Evolutionary conservation across 1,140 invertebrate genomes (phyloP), one percentile per base, ranked within the genome.

Genomic region (Neodiprion fabricii): DNA sequence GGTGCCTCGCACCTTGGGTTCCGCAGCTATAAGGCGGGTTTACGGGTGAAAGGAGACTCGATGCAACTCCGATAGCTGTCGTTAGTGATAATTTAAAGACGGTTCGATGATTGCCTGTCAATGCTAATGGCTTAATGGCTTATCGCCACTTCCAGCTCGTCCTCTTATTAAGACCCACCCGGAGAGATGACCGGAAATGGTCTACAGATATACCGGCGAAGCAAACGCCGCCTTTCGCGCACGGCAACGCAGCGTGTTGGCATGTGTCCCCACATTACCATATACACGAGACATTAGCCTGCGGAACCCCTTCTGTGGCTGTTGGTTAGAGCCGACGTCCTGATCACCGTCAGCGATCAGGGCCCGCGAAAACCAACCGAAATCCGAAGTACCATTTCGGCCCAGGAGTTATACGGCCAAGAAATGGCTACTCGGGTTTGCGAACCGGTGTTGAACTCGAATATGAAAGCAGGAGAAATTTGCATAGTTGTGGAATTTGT

Each of bases 81-180:
- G 28, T 40, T 40, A 40, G 2, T 5, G 2, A 40, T 40, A 40
- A 40, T 3, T 40, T 5, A 40, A 40, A 40, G 28, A 40, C 28
- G 28, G 9, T 9, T 61, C 53, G 53, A 17, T 4, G n/a, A 61
- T 61, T 61, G 53, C 53, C 53, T 61, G 9, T 61, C 53, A 61
- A 9, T 17, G 53, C 53, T 61, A 61, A 61, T 61, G 53, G 53
- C 53, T 61, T 61, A 61, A 61, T 61, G 53, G 53, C 53, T 61
- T 9, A 61, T 9, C 53, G 53, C 53, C 53, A 61, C 53, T 61
- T 61, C 9, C 53, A 61, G 5, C 3, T 14, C 53, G n/a, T 61
- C 11, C 53, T 61, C 53, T 61, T 61, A 61, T 61, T 61, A 61
- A 61, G 53, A 61, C 53, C 53, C n/a, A 61, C 53, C 53, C 53